phyloP scores from a whole-genome alignment of 2,888 invertebrate species.

The Habroteleia sp. region DNA sequence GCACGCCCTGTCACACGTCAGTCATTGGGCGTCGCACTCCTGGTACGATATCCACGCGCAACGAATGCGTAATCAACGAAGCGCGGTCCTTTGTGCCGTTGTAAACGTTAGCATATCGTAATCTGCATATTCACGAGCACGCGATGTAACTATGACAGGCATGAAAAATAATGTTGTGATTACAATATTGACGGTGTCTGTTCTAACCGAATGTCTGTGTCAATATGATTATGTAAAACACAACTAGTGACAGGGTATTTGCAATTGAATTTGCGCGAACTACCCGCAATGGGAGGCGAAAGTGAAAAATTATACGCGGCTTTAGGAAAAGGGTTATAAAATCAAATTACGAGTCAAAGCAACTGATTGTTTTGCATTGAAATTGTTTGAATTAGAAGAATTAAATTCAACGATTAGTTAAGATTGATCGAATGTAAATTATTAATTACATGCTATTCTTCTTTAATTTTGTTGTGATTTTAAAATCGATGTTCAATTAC shows the following conservation, averaged over 20 bases:
- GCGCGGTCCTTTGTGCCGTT: constrained; percentile 64
- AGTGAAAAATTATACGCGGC: too few relatives aligned
- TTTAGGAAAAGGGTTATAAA: too few relatives aligned
- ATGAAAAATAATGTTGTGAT: constrained; percentile 60
- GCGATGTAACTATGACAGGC: constrained; percentile 54
- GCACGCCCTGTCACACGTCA: constrained; percentile 72
- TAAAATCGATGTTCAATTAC: too few relatives aligned
- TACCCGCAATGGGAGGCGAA: too few relatives aligned
- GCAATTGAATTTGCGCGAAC: constrained; percentile 20
- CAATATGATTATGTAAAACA: constrained; percentile 42
- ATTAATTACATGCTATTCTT: too few relatives aligned
- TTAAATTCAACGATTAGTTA: too few relatives aligned
- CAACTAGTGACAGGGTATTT: constrained; percentile 27
- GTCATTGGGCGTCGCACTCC: constrained; percentile 76
- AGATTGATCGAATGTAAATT: too few relatives aligned
- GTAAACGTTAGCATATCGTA: constrained; percentile 28
- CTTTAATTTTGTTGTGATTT: too few relatives aligned
- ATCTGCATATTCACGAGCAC: constrained; percentile 60
- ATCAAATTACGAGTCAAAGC: too few relatives aligned
- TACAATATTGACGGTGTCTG: constrained; percentile 42
- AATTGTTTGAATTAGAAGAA: too few relatives aligned
- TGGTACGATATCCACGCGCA: constrained; percentile 61
- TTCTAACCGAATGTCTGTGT: constrained; percentile 9
- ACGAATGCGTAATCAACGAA: constrained; percentile 71
- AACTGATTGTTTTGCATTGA: too few relatives aligned